Percentiles rank a stretch among this genome's conserved stretches.
These are phyloP conservation scores for Caenorhabditis becei DNA, from an alignment of 2,888 invertebrate genomes.

Conservation along the genomic window DNA sequence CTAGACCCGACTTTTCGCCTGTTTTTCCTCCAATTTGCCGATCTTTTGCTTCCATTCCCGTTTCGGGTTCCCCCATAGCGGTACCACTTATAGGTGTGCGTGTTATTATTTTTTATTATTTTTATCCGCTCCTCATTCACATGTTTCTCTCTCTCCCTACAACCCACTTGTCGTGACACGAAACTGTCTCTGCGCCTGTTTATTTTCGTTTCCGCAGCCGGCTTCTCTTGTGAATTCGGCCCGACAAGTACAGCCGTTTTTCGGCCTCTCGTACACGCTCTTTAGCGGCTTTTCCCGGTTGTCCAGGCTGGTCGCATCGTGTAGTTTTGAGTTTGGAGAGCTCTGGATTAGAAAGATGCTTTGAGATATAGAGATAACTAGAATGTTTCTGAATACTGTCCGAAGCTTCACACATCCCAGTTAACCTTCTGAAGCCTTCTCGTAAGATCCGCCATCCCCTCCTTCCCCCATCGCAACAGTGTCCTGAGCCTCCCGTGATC, in stretches of 20 bases:
- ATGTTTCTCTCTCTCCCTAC: not conserved
- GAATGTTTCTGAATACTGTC: too few species aligned
- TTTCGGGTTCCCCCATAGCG: slow-evolving; percentile 17
- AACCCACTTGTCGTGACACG: slow-evolving; percentile 52
- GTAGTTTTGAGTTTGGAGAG: slow-evolving; percentile 22
- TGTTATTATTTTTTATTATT: slow-evolving; percentile 18
- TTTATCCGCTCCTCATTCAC: not conserved
- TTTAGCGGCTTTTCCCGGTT: too few species aligned
- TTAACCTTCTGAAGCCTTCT: too few species aligned
- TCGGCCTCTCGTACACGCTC: slow-evolving; percentile 12
- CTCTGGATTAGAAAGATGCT: slow-evolving; percentile 6
- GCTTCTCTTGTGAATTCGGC: not conserved
- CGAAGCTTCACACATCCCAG: too few species aligned
- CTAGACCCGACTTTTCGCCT: not conserved
- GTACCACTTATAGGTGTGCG: slow-evolving; percentile 28
- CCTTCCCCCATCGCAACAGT: too few species aligned
- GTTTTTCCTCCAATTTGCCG: not conserved
- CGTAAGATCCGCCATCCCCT: too few species aligned
- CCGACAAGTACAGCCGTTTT: slow-evolving; percentile 23
- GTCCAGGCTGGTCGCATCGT: too few species aligned
- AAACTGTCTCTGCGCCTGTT: slow-evolving; percentile 4
- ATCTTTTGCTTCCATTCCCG: not conserved
- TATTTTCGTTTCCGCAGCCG: slow-evolving; percentile 12
- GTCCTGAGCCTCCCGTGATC: too few species aligned
- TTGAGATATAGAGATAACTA: too few species aligned